Base-by-base conservation (phyloP, 1,140 invertebrate species). In the Tetranychus cinnabarinus region DNA sequence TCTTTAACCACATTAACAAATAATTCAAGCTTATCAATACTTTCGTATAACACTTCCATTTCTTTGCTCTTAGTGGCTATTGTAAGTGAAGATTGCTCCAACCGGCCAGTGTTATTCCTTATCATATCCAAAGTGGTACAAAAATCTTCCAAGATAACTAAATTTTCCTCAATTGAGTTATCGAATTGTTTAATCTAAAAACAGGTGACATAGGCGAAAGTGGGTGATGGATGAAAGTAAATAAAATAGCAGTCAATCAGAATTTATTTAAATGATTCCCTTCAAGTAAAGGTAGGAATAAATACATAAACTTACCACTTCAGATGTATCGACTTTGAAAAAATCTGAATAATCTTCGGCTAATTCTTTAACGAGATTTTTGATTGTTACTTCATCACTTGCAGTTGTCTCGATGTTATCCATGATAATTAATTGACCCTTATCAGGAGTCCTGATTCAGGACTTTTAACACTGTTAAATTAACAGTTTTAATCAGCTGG, bases 81-180 rank as follows among this genome's bases (percentile, higher is more conserved):
- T 39, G 7, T 45, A 3, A 23, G 39, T 10, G 54, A 31, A 2
- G 50, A 13, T 3, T 61, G 52, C 42, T 63, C 59, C 7, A 63
- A 7, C 55, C 35, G 36, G 12, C 5, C 23, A 39, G 35, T 62
- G 36, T 50, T 56, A 48, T 56, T 57, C 31, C 63, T 57, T 33
- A 64, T 55, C 39, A 59, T 34, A 36, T 64, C 63, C 13, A 64
- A 34, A 23, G 62, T 10, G 6, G 45, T 48, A 57, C 61, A 64
- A 37, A 64, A 64, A 15, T 64, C 63, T 60, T 64, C 63, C 57
- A 64, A 54, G 31, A 63, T 61, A 5, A 61, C 59, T 23, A 64
- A 58, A 23, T 63, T 36, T 31, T 64, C 55, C 55, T 64, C 63
- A 42, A 64, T 59, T 7, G 35, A 37, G 12, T 64, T 61, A 34